Base-by-base conservation (phyloP, 53 echinoderm and acorn worm species). In the Patiria pectinifera region DNA sequence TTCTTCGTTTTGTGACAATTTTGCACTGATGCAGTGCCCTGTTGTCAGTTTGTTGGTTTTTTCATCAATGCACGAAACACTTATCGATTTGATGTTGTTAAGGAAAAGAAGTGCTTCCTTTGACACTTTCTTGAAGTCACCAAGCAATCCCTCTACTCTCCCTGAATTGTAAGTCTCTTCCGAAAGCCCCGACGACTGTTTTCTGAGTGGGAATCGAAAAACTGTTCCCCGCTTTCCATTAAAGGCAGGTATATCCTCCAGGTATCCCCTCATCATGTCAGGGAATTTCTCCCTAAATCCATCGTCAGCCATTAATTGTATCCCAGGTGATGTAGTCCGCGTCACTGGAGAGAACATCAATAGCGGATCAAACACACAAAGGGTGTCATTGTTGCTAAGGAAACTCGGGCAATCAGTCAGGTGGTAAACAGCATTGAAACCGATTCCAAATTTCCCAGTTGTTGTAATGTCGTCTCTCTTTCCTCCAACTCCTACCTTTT, bases 351-450 rank as follows among this genome's bases (percentile, higher is more conserved):
- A 71, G 72, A 93, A 89, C 59, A 94, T 87, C 80, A 93, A 80
- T 2, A 91, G 84, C 14, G 98, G 98, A 85, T 98, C 98, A 76
- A 98, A 96, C 70, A 98, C 71, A 76, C 96, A 95, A 66, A 96
- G 86, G 2, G 71, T 94, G 45, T 95, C 87, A 47, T 90, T 90
- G 71, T 93, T 85, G 66, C 95, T 92, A 15, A 98, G 80, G 85
- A 98, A 98, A 62, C 93, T 94, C 22, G 98, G 98, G 35, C 96
- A 96, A 90, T 98, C 98, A 47, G 96, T 98, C 19, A 98, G 85
- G 71, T 98, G 96, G 69, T 98, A 98, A 0, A 98, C 98, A 10
- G 96, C 91, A 91, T 98, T 98, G 69, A 98, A 98, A 1, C 95
- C 95, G 21, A 95, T 90, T 2, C 95, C 95, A 82, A 92, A 95